Evolutionary conservation across 2,797 vertebrate species (phyloP), one percentile per base, ranked within the genome.

Genomic region (Sebastes umbrosus): DNA sequence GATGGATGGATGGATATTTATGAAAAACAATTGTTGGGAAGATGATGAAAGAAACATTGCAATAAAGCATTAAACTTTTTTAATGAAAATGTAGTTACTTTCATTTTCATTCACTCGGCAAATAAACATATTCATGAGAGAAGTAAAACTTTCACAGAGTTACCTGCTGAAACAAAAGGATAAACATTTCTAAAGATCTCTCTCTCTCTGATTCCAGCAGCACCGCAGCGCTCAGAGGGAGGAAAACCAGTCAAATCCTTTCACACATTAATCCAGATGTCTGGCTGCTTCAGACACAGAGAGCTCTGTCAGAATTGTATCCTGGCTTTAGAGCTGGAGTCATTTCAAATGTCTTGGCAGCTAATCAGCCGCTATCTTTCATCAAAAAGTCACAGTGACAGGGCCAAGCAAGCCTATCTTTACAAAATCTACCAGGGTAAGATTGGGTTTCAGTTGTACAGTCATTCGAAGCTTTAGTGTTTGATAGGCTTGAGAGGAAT

Each of bases 231-330:
- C 88, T 87, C 79, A 9, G 34, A 79, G 74, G 83, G 66, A 86
- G 54, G 66, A 82, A 81, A 90, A 84, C 6, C 63, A 72, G 75
- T 84, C 62, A 84, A 83, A 90, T 90, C 86, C 72, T 84, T 90
- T 85, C 46, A 32, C 85, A 90, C 85, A 87, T 89, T 90, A 88
- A 88, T 86, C 82, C 91, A 91, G 77, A 91, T 88, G 91, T 82
- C 87, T 90, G 88, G 71, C 84, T 87, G 76, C 81, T 84, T 70
- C 84, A 81, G 64, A 87, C 79, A 66, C 31, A 57, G 64, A 54
- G 64, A 80, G 72, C 55, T 66, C 79, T 74, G 85, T 84, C 84
- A 90, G 84, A 92, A 88, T 66, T 79, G 58, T 84, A 85, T 90
- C 88, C 82, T 62, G 76, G 82, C 86, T 91, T 90, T 85, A 73